Percentiles rank a stretch among this genome's conserved stretches.
Evolutionary conservation across 30 jellyfish, hydroid and myxozoan species (phyloP).

Genomic region (Hydra vulgaris): DNA sequence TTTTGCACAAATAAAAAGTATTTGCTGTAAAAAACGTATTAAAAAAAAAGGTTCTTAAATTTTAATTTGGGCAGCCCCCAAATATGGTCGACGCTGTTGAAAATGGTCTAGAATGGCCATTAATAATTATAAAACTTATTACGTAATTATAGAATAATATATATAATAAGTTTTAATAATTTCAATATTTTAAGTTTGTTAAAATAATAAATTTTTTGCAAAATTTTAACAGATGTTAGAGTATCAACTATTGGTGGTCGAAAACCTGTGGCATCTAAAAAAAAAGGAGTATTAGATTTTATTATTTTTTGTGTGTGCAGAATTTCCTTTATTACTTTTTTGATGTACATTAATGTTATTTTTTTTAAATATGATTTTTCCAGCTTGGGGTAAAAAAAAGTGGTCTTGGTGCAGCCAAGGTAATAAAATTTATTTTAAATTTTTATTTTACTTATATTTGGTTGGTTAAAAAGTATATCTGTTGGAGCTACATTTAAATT

Average conservation of each 20-base stretch:
- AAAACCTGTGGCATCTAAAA: slow-evolving; percentile 69
- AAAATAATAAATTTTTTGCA: background rate
- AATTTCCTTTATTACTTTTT: background rate
- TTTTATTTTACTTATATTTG: no score
- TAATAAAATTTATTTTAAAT: background rate
- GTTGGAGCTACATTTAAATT: background rate
- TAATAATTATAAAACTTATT: no score
- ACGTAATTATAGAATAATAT: no score
- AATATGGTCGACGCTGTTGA: no score
- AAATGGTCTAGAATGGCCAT: no score
- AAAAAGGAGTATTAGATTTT: slow-evolving; percentile 44
- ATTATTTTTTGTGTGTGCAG: background rate
- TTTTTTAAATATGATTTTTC: background rate
- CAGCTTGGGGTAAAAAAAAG: slow-evolving; percentile 92
- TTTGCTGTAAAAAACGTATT: no score
- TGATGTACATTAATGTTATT: no score
- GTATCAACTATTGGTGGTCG: slow-evolving; percentile 91
- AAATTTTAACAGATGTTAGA: slow-evolving; percentile 53
- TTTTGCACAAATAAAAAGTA: no score
- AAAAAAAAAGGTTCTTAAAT: no score
- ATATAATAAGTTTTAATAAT: background rate
- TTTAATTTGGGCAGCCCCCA: no score
- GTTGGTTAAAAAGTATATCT: background rate
- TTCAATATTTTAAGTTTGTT: no score
- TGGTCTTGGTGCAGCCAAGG: slow-evolving; percentile 95